phyloP scores from a whole-genome alignment of 2,797 vertebrate genomes.

The Furcifer pardalis region DNA sequence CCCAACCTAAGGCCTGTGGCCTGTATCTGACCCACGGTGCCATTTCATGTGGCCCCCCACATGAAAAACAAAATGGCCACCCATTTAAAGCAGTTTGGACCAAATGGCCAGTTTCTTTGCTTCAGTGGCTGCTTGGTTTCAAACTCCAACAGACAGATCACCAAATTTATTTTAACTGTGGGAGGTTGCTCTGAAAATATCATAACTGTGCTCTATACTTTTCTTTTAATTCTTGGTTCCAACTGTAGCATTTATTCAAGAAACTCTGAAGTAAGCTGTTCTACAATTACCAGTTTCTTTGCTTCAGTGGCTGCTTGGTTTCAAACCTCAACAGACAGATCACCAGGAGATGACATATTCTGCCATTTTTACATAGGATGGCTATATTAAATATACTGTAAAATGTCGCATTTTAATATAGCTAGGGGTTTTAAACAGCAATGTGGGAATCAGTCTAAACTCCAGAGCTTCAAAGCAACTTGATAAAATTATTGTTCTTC shows the following conservation, averaged over 20 bases:
- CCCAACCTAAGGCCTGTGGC: too few species aligned
- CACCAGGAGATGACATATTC: conserved; percentile 65
- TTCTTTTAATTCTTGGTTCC: conserved; percentile 4
- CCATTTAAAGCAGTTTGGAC: too few species aligned
- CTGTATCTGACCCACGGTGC: too few species aligned
- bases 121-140: too few species aligned
- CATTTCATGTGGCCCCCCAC: too few species aligned
- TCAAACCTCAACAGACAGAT: conserved; percentile 59
- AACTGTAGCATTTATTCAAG: conserved; percentile 35
- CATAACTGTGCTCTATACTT: accelerated
- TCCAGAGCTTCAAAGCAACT: too few species aligned
- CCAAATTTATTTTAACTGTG: neutral
- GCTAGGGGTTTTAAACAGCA: conserved; percentile 7
- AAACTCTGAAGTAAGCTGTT: conserved; percentile 28
- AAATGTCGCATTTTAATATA: conserved; percentile 16
- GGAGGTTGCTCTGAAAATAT: conserved; percentile 18
- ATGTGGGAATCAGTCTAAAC: neutral
- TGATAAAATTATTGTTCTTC: too few species aligned
- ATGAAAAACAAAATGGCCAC: too few species aligned
- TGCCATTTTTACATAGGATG: conserved; percentile 56
- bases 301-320: conserved; percentile 43
- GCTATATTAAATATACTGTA: neutral
- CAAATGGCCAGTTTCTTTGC: too few species aligned
- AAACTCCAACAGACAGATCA: too few species aligned
- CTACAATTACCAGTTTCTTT: conserved; percentile 44